Percentiles rank a stretch among this genome's conserved stretches.
These are phyloP conservation scores for Tetanocera ferruginea DNA, from an alignment of 2,888 invertebrate species.

Conservation along the genomic window DNA sequence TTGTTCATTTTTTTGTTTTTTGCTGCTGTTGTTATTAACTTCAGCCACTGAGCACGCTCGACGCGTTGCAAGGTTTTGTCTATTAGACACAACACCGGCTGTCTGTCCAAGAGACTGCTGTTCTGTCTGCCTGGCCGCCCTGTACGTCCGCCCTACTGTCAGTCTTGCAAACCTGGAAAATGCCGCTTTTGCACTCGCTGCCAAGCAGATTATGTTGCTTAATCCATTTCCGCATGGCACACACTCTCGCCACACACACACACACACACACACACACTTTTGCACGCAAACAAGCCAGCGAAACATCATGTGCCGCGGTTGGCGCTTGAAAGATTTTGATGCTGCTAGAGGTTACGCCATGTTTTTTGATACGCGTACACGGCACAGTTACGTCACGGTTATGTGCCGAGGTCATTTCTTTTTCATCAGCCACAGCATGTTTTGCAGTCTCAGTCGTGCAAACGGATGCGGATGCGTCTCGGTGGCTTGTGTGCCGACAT, in stretches of 20 bases:
- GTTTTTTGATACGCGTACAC: background rate
- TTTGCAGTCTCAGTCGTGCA: background rate
- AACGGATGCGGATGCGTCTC: slow-evolving; percentile 8
- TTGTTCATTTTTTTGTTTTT: background rate
- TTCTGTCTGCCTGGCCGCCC: background rate
- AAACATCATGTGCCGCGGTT: slow-evolving; percentile 33
- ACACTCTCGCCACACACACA: background rate
- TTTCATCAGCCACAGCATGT: background rate
- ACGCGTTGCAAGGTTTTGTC: background rate
- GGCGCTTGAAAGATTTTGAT: slow-evolving; percentile 6
- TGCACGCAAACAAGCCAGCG: slow-evolving; percentile 9
- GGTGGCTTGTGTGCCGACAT: slow-evolving; percentile 41
- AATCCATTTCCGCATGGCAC: slow-evolving; percentile 21
- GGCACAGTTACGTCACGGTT: background rate
- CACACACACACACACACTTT: slow-evolving; percentile 5
- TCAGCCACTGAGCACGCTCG: background rate
- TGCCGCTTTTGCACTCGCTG: background rate
- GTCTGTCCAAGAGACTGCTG: background rate
- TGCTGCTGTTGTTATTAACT: background rate
- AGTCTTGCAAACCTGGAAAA: background rate
- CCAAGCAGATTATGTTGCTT: slow-evolving; percentile 20
- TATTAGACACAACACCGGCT: background rate
- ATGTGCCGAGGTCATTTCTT: background rate
- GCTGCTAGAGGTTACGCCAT: background rate
- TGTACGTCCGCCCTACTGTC: background rate